Evolutionary conservation across 1,140 invertebrate genomes (phyloP).

Genomic region (Drosophila virilis): DNA sequence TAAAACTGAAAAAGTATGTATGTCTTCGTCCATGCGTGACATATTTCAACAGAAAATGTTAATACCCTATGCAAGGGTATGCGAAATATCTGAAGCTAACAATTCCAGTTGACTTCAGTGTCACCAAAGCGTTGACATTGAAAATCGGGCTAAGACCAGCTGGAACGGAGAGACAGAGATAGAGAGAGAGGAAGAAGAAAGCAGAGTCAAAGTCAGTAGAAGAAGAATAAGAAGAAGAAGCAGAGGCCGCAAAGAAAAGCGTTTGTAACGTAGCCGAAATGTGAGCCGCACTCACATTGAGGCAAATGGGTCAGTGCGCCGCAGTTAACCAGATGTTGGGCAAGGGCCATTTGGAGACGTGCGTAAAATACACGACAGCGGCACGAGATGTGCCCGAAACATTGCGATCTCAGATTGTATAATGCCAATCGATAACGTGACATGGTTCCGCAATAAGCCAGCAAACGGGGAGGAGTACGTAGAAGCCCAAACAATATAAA

Average conservation of each 20-base stretch:
- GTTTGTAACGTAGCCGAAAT: slow-evolving; percentile 48
- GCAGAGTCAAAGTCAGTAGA: not conserved
- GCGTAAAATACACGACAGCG: slow-evolving; percentile 36
- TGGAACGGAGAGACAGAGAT: slow-evolving; percentile 31
- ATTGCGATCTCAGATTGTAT: slow-evolving; percentile 39
- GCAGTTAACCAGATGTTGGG: slow-evolving; percentile 58
- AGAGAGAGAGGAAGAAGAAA: slow-evolving; percentile 16
- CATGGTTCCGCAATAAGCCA: slow-evolving; percentile 4
- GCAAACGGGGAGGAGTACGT: slow-evolving; percentile 2
- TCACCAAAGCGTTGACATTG: slow-evolving; percentile 73
- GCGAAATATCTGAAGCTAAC: slow-evolving; percentile 23
- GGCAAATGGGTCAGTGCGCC: slow-evolving; percentile 69
- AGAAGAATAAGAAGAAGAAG: not conserved
- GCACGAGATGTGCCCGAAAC: slow-evolving; percentile 23
- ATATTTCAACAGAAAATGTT: too few relatives aligned
- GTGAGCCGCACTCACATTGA: slow-evolving; percentile 69
- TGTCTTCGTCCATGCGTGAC: too few relatives aligned
- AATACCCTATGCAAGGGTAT: too few relatives aligned
- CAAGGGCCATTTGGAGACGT: slow-evolving; percentile 62
- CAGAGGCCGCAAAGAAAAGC: slow-evolving; percentile 13
- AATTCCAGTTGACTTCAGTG: slow-evolving; percentile 66
- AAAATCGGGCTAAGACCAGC: slow-evolving; percentile 54
- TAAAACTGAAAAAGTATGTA: too few relatives aligned
- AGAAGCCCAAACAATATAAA: not conserved
- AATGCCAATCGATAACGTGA: slow-evolving; percentile 32